Evolutionary conservation across 2,888 invertebrate genomes (phyloP).

Genomic region (Amphipoea lucens): DNA sequence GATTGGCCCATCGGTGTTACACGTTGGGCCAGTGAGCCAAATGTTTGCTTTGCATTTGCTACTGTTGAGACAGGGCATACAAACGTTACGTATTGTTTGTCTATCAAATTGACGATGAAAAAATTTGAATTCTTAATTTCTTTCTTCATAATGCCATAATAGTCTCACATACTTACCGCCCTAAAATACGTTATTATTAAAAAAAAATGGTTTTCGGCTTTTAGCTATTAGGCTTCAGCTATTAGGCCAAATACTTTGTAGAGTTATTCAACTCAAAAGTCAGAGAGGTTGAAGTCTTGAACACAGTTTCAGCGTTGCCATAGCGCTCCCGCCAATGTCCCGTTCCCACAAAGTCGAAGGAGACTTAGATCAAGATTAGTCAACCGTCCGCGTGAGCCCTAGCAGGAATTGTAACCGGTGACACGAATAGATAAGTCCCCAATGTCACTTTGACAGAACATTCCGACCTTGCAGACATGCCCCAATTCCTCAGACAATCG

Average conservation of each 20-base stretch:
- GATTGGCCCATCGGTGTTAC: slow-evolving; percentile 76
- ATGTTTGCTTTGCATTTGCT: slow-evolving; percentile 30
- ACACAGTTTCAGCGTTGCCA: not conserved
- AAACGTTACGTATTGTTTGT: slow-evolving; percentile 18
- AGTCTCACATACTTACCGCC: not conserved
- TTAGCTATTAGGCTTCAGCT: too few relatives aligned
- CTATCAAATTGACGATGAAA: not conserved
- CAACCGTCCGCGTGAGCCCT: slow-evolving; percentile 9
- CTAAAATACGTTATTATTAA: not conserved
- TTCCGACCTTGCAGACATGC: slow-evolving; percentile 12
- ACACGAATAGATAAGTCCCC: slow-evolving; percentile 38
- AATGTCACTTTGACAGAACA: slow-evolving; percentile 38
- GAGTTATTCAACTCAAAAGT: not conserved
- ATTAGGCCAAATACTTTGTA: not conserved
- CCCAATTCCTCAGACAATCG: slow-evolving; percentile 30
- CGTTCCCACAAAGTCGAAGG: slow-evolving; percentile 5
- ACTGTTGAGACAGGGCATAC: slow-evolving; percentile 22
- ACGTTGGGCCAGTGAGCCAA: slow-evolving; percentile 56
- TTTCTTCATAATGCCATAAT: not conserved
- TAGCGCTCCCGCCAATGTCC: not conserved
- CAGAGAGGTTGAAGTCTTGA: not conserved
- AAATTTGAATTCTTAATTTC: not conserved
- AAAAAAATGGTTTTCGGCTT: too few relatives aligned
- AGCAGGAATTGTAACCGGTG: slow-evolving; percentile 18
- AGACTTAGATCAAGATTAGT: slow-evolving; percentile 37